Evolutionary conservation across 2,888 invertebrate genomes (phyloP).

Genomic region (Clostera curtula): DNA sequence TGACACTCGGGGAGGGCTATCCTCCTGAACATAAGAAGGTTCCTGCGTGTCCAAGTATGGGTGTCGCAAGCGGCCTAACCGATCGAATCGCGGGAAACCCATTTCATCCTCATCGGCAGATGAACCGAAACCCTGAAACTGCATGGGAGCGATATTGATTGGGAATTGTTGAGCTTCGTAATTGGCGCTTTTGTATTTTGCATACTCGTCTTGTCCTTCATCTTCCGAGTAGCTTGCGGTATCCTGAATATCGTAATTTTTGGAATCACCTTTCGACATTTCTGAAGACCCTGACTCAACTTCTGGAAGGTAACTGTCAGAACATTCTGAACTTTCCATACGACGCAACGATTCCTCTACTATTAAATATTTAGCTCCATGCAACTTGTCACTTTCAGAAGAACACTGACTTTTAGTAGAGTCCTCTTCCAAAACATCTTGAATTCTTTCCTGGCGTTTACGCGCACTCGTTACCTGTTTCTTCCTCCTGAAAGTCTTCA

Average conservation of each 20-base stretch:
- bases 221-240: constrained; percentile 71
- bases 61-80: constrained; percentile 72
- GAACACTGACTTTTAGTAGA: constrained; percentile 69
- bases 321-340: constrained; percentile 78
- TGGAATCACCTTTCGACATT: constrained; percentile 71
- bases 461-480: constrained; percentile 76
- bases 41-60: constrained; percentile 69
- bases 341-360: constrained; percentile 67
- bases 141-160: constrained; percentile 62
- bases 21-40: constrained; percentile 63
- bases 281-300: constrained; percentile 78
- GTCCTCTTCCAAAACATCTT: constrained; percentile 70
- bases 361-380: constrained; percentile 47
- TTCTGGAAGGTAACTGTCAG: constrained; percentile 81
- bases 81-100: constrained; percentile 78
- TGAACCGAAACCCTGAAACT: constrained; percentile 77
- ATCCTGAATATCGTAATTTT: constrained; percentile 53
- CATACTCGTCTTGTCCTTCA: constrained; percentile 69
- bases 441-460: constrained; percentile 73
- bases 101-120: constrained; percentile 79
- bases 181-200: constrained; percentile 50
- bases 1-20: constrained; percentile 59
- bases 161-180: constrained; percentile 63
- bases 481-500: constrained; percentile 80
- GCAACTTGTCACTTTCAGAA: constrained; percentile 65